phyloP scores from a whole-genome alignment of 2,797 vertebrate species.

The Centroberyx gerrardi region DNA sequence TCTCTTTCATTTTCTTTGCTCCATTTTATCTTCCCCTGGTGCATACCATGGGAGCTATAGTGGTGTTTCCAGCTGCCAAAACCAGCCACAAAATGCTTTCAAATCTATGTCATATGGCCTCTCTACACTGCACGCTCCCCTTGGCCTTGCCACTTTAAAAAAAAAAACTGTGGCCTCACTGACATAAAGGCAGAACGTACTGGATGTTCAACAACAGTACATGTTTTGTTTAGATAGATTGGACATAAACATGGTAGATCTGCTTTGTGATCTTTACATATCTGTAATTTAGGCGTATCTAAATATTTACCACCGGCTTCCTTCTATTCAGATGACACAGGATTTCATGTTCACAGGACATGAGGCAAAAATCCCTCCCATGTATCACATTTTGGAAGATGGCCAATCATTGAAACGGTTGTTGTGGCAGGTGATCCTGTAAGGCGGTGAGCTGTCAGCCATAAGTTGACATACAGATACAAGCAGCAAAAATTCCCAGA shows the following conservation, averaged over 20 bases:
- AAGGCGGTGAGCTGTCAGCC: constrained; percentile 29
- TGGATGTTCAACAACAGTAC: constrained; percentile 33
- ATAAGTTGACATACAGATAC: constrained; percentile 9
- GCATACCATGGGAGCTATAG: constrained; percentile 62
- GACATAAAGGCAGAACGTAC: constrained; percentile 31
- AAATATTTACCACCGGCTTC: constrained; percentile 74
- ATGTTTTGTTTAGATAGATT: constrained; percentile 40
- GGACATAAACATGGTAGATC: constrained; percentile 35
- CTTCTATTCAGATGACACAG: constrained; percentile 55
- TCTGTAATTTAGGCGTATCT: constrained; percentile 51
- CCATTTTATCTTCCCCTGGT: constrained; percentile 60
- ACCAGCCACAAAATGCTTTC: constrained; percentile 70
- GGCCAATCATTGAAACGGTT: constrained; percentile 47
- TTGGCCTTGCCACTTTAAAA: constrained; percentile 51
- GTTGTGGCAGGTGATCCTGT: constrained; percentile 48
- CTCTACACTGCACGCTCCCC: constrained; percentile 53
- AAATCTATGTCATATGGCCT: constrained; percentile 75
- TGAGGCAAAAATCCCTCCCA: constrained; percentile 27
- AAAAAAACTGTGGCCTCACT: constrained; percentile 37
- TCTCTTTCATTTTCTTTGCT: constrained; percentile 61
- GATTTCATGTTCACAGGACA: constrained; percentile 43
- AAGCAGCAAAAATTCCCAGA: constrained; percentile 33
- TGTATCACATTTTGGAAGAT: constrained; percentile 36
- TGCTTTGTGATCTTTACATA: constrained; percentile 53
- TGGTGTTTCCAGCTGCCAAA: constrained; percentile 74